Evolutionary conservation across 2,797 vertebrate genomes (phyloP).

Genomic region (Hemitrygon akajei): DNA sequence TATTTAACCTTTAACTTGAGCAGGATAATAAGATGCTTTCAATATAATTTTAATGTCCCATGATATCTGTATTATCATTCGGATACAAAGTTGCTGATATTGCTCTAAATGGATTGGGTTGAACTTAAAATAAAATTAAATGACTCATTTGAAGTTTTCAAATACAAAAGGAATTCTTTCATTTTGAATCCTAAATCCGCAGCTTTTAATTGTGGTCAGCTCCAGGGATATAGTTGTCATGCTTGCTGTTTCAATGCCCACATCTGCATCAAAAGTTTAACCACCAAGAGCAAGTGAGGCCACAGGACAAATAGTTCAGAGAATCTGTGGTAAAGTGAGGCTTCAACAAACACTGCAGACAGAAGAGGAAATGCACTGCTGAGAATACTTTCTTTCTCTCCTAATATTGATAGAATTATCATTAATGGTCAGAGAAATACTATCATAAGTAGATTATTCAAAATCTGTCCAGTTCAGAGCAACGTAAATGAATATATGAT

Average conservation of each 20-base stretch:
- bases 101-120: neutral
- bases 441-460: neutral
- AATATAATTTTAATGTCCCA: neutral
- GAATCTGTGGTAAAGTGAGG: neutral
- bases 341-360: neutral
- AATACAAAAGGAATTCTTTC: neutral
- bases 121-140: neutral
- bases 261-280: neutral
- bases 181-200: neutral
- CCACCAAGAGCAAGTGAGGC: neutral
- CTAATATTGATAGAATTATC: neutral
- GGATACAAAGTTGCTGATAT: neutral
- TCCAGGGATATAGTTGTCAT: neutral
- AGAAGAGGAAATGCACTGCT: neutral
- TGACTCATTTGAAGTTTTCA: conserved; percentile 1
- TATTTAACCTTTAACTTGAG: neutral
- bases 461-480: neutral
- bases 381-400: neutral
- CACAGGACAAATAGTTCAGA: neutral
- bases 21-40: neutral
- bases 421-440: neutral
- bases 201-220: neutral
- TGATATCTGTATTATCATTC: neutral
- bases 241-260: neutral
- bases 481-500: neutral